phyloP scores from a whole-genome alignment of 1,140 invertebrate genomes.

The Anastrepha ludens region DNA sequence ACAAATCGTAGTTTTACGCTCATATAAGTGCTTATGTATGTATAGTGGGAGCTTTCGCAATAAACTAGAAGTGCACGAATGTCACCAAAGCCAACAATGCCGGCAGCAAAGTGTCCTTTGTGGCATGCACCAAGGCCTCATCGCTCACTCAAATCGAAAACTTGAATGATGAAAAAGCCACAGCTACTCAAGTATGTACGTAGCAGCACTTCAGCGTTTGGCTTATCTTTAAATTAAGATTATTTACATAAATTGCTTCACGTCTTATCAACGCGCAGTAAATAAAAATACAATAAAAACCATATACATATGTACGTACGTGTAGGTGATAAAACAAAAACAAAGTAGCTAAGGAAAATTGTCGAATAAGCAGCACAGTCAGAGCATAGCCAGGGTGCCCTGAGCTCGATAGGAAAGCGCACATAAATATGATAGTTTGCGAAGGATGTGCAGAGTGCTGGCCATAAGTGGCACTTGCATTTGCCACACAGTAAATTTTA shows the following conservation, averaged over 20 bases:
- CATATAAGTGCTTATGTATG: too few species aligned
- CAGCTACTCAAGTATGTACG: neutral
- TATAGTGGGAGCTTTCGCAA: neutral
- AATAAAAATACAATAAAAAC: conserved; percentile 43
- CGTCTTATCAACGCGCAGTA: conserved; percentile 9
- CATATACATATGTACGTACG: too few species aligned
- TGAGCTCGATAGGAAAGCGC: neutral
- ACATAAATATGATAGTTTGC: neutral
- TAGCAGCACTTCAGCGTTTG: conserved; percentile 20
- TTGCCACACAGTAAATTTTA: conserved; percentile 42
- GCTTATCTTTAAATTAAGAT: conserved; percentile 57
- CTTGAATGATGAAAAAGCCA: neutral
- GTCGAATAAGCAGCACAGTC: neutral
- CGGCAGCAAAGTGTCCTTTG: conserved; percentile 9
- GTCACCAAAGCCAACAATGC: neutral
- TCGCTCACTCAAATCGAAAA: neutral
- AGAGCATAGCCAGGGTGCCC: neutral
- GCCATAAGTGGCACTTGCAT: conserved; percentile 32
- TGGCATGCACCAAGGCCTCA: conserved; percentile 33
- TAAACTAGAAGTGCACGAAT: conserved; percentile 15
- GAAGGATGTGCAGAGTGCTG: neutral
- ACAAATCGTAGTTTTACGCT: neutral
- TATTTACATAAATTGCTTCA: conserved; percentile 57
- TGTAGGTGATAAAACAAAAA: neutral
- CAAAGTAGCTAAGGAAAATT: conserved; percentile 28